phyloP scores from a whole-genome alignment of 2,888 invertebrate genomes.

The Drosophila cracens region DNA sequence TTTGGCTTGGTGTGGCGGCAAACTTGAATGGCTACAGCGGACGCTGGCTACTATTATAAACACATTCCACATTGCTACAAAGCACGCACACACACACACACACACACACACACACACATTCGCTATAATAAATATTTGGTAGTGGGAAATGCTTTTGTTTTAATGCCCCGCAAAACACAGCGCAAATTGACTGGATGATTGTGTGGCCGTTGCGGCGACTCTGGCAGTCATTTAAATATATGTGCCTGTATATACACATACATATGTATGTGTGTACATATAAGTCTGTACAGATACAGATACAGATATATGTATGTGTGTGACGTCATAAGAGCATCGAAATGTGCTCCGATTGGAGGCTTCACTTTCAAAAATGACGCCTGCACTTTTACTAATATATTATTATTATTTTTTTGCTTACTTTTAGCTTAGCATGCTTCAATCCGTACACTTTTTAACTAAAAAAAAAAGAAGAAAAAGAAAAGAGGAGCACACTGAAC shows the following conservation, averaged over 20 bases:
- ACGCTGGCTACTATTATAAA: constrained; percentile 69
- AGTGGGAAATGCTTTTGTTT: constrained; percentile 78
- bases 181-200: constrained; percentile 79
- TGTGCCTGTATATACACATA: background rate
- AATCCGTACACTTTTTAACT: background rate
- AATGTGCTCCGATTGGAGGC: constrained; percentile 12
- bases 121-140: constrained; percentile 71
- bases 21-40: constrained; percentile 38
- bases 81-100: background rate
- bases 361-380: constrained; percentile 11
- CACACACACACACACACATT: background rate
- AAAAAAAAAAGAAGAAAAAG: background rate
- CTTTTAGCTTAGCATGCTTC: constrained; percentile 7
- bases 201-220: constrained; percentile 60
- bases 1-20: constrained; percentile 36
- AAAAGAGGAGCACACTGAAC: background rate
- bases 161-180: constrained; percentile 79
- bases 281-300: background rate
- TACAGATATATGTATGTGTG: constrained; percentile 3
- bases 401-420: constrained; percentile 3
- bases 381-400: constrained; percentile 39
- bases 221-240: constrained; percentile 45
- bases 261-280: constrained; percentile 16
- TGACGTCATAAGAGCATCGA: constrained; percentile 57
- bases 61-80: constrained; percentile 63